A percentile compares a stretch with the other conserved stretches of the same genome.
Conservation (phyloP, 2,113 vertebrate species). For the Oryzias javanicus region DNA sequence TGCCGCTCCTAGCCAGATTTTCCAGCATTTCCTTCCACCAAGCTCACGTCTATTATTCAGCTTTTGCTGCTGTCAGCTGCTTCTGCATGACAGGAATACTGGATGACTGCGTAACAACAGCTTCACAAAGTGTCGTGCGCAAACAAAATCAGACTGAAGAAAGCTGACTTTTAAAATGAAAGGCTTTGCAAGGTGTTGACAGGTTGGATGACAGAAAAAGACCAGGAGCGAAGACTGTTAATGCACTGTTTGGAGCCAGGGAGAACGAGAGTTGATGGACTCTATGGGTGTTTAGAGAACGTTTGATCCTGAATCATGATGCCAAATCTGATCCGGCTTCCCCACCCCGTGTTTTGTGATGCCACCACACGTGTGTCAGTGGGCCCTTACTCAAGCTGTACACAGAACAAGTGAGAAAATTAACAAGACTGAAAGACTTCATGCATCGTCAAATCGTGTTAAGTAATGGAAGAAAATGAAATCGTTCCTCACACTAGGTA, state of each 20-base stretch:
- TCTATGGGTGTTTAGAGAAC: neutral
- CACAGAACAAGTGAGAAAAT: slow-evolving; percentile 22
- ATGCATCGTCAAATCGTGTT: neutral
- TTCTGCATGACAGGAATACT: slow-evolving; percentile 14
- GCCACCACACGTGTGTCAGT: slow-evolving; percentile 8
- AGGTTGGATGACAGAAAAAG: slow-evolving; percentile 19
- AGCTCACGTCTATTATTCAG: slow-evolving; percentile 11
- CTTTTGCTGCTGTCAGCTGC: slow-evolving; percentile 6
- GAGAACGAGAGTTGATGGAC: neutral
- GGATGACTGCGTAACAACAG: neutral
- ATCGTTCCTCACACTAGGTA: too few species aligned
- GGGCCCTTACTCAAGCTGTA: slow-evolving; percentile 9
- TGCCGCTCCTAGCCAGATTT: slow-evolving; percentile 23
- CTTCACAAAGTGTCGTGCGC: slow-evolving; percentile 9
- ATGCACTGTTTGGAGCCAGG: slow-evolving; percentile 12
- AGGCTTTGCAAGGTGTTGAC: slow-evolving; percentile 22
- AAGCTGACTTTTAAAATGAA: slow-evolving; percentile 26
- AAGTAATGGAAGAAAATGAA: neutral
- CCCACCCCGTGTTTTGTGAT: neutral
- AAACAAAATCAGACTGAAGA: slow-evolving; percentile 24
- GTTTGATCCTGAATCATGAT: neutral
- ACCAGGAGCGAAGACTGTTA: slow-evolving; percentile 28
- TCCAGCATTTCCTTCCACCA: slow-evolving; percentile 13
- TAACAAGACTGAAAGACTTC: neutral
- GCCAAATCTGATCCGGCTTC: neutral